These are phyloP conservation scores for Sycophila texana DNA, from an alignment of 2,888 invertebrate species.

Conservation along the genomic window DNA sequence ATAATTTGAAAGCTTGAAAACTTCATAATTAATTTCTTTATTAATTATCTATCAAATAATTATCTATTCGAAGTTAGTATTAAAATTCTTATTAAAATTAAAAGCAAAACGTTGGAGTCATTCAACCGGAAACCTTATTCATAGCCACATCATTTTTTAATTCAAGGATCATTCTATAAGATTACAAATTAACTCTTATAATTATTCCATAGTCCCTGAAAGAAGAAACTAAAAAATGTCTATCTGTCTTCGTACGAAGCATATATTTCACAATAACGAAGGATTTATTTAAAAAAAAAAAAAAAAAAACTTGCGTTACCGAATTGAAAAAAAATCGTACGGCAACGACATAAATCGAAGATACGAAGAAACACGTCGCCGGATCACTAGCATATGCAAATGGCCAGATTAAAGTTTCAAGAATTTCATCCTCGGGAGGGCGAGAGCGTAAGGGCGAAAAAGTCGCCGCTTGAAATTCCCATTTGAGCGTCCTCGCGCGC, in stretches of 20 bases:
- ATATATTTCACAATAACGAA: background rate
- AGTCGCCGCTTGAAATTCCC: no score
- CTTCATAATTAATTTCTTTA: background rate
- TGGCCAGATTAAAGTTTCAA: conserved; percentile 15
- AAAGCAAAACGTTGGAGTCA: no score
- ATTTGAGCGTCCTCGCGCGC: background rate
- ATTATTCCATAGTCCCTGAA: background rate
- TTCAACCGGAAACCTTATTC: no score
- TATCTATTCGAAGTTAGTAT: no score
- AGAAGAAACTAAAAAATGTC: background rate
- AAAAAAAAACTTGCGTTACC: background rate
- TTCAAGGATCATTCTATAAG: no score
- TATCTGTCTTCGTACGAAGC: background rate
- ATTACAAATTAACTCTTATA: background rate
- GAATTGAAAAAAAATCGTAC: background rate
- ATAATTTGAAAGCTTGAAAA: no score
- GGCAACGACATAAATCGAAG: background rate
- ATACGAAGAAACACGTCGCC: conserved; percentile 1
- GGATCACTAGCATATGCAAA: background rate
- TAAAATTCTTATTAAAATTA: no score
- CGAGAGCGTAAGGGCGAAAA: background rate
- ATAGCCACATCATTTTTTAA: no score
- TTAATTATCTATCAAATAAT: no score
- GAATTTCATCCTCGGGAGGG: background rate
- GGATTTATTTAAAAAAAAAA: background rate